A percentile compares a stretch with the other conserved stretches of the same genome.
These are phyloP conservation scores for Chiridota heheva DNA, from an alignment of 35 echinoderm and acorn worm genomes.

Conservation along the genomic window DNA sequence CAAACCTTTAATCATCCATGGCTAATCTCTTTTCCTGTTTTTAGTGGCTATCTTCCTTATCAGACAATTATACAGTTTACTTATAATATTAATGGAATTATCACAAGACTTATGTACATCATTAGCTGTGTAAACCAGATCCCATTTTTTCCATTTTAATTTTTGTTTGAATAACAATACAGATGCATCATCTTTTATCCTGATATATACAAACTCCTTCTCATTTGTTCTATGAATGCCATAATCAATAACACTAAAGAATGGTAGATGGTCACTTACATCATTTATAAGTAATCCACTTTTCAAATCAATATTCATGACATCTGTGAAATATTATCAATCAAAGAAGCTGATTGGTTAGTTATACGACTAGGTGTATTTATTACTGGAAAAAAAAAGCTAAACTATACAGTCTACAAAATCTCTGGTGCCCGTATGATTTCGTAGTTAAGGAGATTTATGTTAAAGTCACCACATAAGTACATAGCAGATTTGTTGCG, in stretches of 20 bases:
- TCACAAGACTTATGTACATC: not conserved
- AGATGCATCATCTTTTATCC: conserved; percentile 1
- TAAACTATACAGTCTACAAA: conserved; percentile 21
- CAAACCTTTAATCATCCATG: conserved; percentile 6
- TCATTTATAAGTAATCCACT: conserved; percentile 35
- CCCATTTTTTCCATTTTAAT: not conserved
- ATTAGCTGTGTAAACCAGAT: not conserved
- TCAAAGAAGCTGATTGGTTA: conserved; percentile 11
- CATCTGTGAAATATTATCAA: conserved; percentile 16
- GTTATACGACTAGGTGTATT: not conserved
- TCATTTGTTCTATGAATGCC: not conserved
- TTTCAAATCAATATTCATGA: conserved; percentile 1
- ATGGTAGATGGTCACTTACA: conserved; percentile 22
- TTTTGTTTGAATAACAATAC: not conserved
- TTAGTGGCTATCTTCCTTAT: conserved; percentile 1
- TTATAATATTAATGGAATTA: not conserved
- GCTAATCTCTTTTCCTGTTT: not conserved
- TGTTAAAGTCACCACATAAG: conserved; percentile 16
- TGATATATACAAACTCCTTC: not conserved
- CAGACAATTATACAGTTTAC: conserved; percentile 3
- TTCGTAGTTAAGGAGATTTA: conserved; percentile 11
- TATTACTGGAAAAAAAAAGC: conserved; percentile 10
- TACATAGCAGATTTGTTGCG: not conserved
- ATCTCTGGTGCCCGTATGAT: conserved; percentile 1
- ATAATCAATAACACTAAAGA: conserved; percentile 5